Evolutionary conservation across 2,888 invertebrate genomes (phyloP), one percentile per base, ranked within the genome.

Genomic region (Tyria jacobaeae): DNA sequence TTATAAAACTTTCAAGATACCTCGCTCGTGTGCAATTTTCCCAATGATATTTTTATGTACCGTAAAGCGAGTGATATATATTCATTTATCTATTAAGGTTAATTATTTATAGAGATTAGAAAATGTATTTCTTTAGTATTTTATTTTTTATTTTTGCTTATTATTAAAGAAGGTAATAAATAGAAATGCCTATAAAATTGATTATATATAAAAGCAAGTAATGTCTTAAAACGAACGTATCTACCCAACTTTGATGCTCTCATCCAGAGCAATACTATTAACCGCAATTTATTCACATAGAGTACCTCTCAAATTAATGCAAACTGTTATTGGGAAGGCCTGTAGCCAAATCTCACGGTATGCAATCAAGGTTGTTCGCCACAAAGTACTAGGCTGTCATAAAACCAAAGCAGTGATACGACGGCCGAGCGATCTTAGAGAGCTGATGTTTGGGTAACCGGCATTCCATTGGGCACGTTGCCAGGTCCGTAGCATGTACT

Each of bases 401-500:
- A 79, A 76, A 78, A 70, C 66, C 68, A 70, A 70, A 66, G 74
- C 48, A 73, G 77, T 75, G 71, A 78, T 75, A 76, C 77, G 78
- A 71, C 60, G 69, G 41, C 57, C 39, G 62, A 31, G 70, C 76
- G 73, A 75, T 78, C 76, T 78, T 76, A 70, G 68, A 70, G 80
- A 76, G 76, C 79, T 71, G 79, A 79, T 82, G 79, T 80, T 82
- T 75, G 75, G 75, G 78, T 68, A 73, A 71, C 71, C 63, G 73
- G 74, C 72, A 80, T 72, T 70, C 82, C 78, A 81, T 82, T 85
- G 84, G 86, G 86, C 85, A 63, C 68, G 21, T 53, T 84, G 86
- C 86, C 86, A 86, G 74, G 53, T 57, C 70, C 37, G 41, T 21
- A 31, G 21, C 57, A 50, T 54, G 51, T 70, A 60, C 27, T 60